Evolutionary conservation across 2,888 invertebrate species (phyloP).

Genomic region (Steinernema hermaphroditum): DNA sequence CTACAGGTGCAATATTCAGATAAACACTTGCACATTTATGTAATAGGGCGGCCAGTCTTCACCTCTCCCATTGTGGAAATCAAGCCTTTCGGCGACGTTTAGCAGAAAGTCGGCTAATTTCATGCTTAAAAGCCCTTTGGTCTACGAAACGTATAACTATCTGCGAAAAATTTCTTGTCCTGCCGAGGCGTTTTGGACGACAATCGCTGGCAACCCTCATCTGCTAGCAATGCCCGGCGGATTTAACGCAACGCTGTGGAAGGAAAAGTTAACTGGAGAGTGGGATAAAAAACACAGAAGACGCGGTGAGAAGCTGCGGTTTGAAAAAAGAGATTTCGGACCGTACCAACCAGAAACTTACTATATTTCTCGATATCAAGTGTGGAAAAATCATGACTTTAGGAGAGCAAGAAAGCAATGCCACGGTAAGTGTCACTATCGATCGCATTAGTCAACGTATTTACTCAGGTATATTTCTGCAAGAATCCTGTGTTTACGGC

Average conservation of each 20-base stretch:
- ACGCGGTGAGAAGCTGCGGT: too few species aligned
- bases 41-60: neutral
- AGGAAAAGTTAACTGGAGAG: neutral
- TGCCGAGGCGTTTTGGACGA: constrained; percentile 42
- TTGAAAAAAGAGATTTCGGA: neutral
- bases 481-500: constrained; percentile 66
- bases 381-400: constrained; percentile 32
- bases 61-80: constrained; percentile 33
- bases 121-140: neutral
- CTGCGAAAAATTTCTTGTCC: constrained; percentile 34
- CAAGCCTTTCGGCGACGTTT: constrained; percentile 38
- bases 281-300: neutral
- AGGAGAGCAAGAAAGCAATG: neutral
- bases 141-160: constrained; percentile 12
- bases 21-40: too few species aligned
- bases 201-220: constrained; percentile 43
- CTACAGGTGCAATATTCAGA: too few species aligned
- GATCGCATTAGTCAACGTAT: too few species aligned
- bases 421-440: neutral
- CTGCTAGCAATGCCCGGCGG: constrained; percentile 19
- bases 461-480: constrained; percentile 59
- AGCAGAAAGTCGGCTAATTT: constrained; percentile 38
- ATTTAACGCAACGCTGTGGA: constrained; percentile 14
- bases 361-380: constrained; percentile 46
- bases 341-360: constrained; percentile 36